phyloP scores from a whole-genome alignment of 1,140 invertebrate genomes.

The Pogonomyrmex barbatus region DNA sequence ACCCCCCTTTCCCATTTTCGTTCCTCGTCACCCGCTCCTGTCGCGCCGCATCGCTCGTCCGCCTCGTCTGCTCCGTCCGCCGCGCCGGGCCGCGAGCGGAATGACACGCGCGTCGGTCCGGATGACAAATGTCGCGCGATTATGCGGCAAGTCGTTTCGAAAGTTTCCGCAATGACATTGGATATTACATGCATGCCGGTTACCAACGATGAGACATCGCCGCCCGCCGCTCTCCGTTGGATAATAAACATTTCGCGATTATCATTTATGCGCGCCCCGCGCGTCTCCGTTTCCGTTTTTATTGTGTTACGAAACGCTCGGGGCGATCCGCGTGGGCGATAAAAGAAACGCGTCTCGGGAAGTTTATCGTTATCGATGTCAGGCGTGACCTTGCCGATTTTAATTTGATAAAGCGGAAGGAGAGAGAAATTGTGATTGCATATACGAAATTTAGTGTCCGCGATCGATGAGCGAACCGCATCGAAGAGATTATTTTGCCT shows the following conservation, averaged over 20 bases:
- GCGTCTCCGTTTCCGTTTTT: conserved; percentile 5
- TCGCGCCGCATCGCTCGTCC: conserved; percentile 24
- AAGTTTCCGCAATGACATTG: conserved; percentile 48
- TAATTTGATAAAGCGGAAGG: conserved; percentile 3
- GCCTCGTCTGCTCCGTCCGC: background rate
- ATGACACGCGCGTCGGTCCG: conserved; percentile 55
- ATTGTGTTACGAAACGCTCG: conserved; percentile 2
- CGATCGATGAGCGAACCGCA: background rate
- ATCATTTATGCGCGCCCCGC: conserved; percentile 39
- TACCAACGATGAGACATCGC: conserved; percentile 24
- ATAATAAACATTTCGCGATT: conserved; percentile 57
- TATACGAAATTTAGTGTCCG: background rate
- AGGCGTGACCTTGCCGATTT: conserved; percentile 6
- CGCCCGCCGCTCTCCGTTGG: background rate
- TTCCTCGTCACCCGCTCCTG: background rate
- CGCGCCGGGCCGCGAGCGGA: conserved; percentile 51
- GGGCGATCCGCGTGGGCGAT: conserved; percentile 35
- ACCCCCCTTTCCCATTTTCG: conserved; percentile 1
- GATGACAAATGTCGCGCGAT: conserved; percentile 74
- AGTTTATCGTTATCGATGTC: conserved; percentile 22
- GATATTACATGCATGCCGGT: conserved; percentile 47
- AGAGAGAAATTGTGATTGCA: background rate
- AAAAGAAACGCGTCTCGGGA: conserved; percentile 1
- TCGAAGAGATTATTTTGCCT: conserved; percentile 1
- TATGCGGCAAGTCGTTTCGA: conserved; percentile 74